phyloP scores from a whole-genome alignment of 1,140 invertebrate genomes.

The Sinella curviseta region DNA sequence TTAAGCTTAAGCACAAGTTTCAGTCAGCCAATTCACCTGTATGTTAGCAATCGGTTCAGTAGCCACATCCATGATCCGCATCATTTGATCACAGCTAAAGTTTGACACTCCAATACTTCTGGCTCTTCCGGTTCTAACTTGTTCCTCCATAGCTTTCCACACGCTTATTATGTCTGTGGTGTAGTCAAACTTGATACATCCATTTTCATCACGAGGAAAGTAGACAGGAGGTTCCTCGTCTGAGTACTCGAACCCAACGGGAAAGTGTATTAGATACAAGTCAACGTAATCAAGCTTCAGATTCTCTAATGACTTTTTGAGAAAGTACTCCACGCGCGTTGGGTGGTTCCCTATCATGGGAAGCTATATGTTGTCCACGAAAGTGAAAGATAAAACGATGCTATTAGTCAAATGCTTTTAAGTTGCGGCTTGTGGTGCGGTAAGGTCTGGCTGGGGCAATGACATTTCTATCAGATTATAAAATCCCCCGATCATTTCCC shows the following conservation, averaged over 20 bases:
- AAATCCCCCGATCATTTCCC: too few relatives aligned
- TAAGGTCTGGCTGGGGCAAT: background rate
- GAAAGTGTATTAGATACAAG: constrained; percentile 57
- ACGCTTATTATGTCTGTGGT: constrained; percentile 51
- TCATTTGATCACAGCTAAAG: constrained; percentile 72
- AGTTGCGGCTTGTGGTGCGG: background rate
- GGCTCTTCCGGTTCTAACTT: constrained; percentile 57
- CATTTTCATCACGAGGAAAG: constrained; percentile 57
- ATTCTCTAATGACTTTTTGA: constrained; percentile 55
- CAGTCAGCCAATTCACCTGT: background rate
- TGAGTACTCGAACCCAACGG: constrained; percentile 36
- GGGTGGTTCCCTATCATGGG: constrained; percentile 51
- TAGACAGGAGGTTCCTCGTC: constrained; percentile 56
- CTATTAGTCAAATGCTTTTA: background rate
- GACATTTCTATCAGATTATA: background rate
- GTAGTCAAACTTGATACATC: constrained; percentile 60
- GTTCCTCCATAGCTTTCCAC: constrained; percentile 59
- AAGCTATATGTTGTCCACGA: constrained; percentile 48
- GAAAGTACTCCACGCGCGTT: constrained; percentile 51
- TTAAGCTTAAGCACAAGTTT: background rate
- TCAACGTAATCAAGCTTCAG: constrained; percentile 58
- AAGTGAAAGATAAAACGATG: background rate
- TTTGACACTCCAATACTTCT: constrained; percentile 74
- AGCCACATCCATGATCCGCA: constrained; percentile 47
- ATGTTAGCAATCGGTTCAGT: constrained; percentile 43